phyloP scores from a whole-genome alignment of 37 sponge, comb jelly and placozoan species.

The Aplysina aerophoba region DNA sequence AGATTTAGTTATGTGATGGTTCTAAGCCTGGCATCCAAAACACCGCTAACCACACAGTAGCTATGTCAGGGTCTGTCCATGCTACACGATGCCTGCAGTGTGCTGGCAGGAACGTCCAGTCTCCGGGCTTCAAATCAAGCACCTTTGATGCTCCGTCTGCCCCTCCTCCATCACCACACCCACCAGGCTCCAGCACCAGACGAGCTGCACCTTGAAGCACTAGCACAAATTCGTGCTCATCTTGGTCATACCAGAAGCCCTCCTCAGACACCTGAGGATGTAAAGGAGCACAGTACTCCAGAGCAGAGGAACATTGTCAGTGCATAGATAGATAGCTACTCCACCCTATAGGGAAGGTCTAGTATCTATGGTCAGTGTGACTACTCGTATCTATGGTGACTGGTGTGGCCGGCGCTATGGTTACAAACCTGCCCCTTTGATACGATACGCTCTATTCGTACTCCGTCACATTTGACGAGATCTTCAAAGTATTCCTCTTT shows the following conservation, averaged over 20 bases:
- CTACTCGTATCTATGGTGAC: no score
- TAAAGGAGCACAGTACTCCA: no score
- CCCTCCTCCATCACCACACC: no score
- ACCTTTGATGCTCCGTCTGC: not conserved
- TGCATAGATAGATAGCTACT: no score
- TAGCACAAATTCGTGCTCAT: slow-evolving; percentile 19
- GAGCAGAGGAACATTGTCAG: no score
- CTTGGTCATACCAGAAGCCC: slow-evolving; percentile 35
- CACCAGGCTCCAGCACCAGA: not conserved
- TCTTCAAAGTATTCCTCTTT: slow-evolving; percentile 11
- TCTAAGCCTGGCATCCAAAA: not conserved
- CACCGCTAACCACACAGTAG: slow-evolving; percentile 16
- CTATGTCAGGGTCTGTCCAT: slow-evolving; percentile 10
- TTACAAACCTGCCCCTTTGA: slow-evolving; percentile 23
- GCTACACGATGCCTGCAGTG: slow-evolving; percentile 35
- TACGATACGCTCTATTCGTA: slow-evolving; percentile 15
- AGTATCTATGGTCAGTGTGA: no score
- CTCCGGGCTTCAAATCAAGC: not conserved
- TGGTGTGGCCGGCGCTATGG: no score
- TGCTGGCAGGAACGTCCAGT: slow-evolving; percentile 25
- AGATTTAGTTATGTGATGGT: no score
- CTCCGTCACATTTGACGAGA: slow-evolving; percentile 15
- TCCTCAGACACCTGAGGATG: not conserved
- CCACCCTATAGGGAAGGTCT: no score
- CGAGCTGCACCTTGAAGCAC: not conserved